phyloP scores from a whole-genome alignment of 2,888 invertebrate species.

The Drosophila borborema region DNA sequence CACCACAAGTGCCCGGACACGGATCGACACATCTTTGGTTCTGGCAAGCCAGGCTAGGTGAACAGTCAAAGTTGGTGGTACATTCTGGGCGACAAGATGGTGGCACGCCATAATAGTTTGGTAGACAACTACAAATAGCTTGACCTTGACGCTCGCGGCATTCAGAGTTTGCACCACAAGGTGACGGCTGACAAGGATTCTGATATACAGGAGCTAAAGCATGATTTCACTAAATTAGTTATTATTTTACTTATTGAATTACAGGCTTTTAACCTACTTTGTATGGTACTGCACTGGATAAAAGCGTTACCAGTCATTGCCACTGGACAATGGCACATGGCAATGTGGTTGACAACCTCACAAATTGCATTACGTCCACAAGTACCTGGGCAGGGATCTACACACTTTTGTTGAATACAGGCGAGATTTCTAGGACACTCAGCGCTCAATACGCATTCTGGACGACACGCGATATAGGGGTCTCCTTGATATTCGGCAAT shows the following conservation, averaged over 20 bases:
- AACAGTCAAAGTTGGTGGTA: slow-evolving; percentile 91
- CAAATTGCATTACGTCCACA: slow-evolving; percentile 90
- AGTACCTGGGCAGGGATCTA: slow-evolving; percentile 89
- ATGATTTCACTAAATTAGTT: slow-evolving; percentile 20
- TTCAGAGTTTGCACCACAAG: slow-evolving; percentile 91
- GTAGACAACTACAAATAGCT: slow-evolving; percentile 91
- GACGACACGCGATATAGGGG: slow-evolving; percentile 89
- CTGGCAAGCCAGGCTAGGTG: slow-evolving; percentile 90
- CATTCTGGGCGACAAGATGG: slow-evolving; percentile 93
- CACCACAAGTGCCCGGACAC: slow-evolving; percentile 91
- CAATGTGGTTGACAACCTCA: slow-evolving; percentile 90
- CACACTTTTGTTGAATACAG: slow-evolving; percentile 89
- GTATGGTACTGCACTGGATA: slow-evolving; percentile 85
- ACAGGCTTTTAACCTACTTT: slow-evolving; percentile 67
- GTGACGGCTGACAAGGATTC: slow-evolving; percentile 90
- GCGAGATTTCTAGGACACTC: slow-evolving; percentile 89
- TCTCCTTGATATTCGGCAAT: slow-evolving; percentile 90
- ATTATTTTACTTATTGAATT: background rate
- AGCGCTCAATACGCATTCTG: slow-evolving; percentile 89
- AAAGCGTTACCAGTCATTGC: slow-evolving; percentile 92
- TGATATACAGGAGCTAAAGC: slow-evolving; percentile 84
- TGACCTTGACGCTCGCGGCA: slow-evolving; percentile 90
- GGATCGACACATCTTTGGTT: slow-evolving; percentile 93
- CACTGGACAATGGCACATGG: slow-evolving; percentile 89
- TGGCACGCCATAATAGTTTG: slow-evolving; percentile 90